Evolutionary conservation across 2,113 vertebrate species (phyloP).

Genomic region (Hydrochoerus hydrochaeris): DNA sequence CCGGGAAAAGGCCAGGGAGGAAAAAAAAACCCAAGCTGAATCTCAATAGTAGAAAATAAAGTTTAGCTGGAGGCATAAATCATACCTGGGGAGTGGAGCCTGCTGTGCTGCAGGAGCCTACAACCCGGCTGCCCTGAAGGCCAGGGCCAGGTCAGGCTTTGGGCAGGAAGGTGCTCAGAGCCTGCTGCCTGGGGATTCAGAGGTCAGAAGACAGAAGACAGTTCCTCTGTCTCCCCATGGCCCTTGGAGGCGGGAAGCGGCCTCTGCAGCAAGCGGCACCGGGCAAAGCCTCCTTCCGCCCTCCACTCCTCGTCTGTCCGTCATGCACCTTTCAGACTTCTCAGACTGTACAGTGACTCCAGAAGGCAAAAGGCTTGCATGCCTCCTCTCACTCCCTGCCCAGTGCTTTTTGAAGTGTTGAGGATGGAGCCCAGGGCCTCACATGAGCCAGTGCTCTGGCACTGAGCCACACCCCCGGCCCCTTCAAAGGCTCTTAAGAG

Average conservation of each 20-base stretch:
- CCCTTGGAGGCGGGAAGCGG: background rate
- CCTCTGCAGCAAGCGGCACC: background rate
- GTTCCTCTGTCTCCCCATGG: background rate
- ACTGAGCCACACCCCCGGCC: background rate
- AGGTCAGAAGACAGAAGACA: background rate
- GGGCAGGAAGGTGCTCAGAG: background rate
- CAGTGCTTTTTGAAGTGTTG: background rate
- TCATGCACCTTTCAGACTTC: background rate
- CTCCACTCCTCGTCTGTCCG: rapidly evolving
- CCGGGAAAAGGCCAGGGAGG: slow-evolving; percentile 73
- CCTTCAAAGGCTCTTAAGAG: background rate
- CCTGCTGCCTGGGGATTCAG: background rate
- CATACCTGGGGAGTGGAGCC: background rate
- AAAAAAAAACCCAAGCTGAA: slow-evolving; percentile 63
- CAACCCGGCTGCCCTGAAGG: rapidly evolving
- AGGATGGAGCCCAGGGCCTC: background rate
- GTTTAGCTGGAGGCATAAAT: slow-evolving; percentile 1
- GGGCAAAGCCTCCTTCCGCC: no score
- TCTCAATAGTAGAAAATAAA: slow-evolving; percentile 55
- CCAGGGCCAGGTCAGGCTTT: rapidly evolving
- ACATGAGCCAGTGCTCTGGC: background rate
- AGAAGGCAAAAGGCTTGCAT: background rate
- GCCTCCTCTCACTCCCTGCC: background rate
- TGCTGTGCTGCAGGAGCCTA: rapidly evolving
- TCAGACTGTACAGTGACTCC: background rate